These are phyloP conservation scores for Patella ulyssiponensis DNA, from an alignment of 2,888 invertebrate species.

Conservation along the genomic window DNA sequence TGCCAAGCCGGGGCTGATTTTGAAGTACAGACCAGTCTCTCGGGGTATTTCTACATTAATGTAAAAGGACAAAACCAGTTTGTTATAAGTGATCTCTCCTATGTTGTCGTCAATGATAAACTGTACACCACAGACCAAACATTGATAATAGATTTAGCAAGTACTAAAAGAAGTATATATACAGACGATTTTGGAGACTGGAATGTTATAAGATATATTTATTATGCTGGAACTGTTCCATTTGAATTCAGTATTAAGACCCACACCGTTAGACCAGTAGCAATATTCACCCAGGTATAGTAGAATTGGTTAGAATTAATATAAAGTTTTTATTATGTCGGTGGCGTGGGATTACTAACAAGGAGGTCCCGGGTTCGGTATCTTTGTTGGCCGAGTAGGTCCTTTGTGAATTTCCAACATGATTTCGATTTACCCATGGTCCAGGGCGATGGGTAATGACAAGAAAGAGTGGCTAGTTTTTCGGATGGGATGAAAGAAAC, in stretches of 20 bases:
- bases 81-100: background rate
- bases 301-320: no score
- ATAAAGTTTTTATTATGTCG: no score
- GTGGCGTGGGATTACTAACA: no score
- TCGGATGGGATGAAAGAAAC: no score
- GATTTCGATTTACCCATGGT: no score
- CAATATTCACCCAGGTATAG: background rate
- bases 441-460: no score
- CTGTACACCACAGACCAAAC: background rate
- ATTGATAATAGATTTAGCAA: background rate
- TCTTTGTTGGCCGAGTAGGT: no score
- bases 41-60: background rate
- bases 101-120: background rate
- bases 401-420: no score
- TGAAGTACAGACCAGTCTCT: background rate
- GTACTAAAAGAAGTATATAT: background rate
- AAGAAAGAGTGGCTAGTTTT: no score
- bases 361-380: no score
- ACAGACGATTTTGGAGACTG: background rate
- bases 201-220: constrained; percentile 1
- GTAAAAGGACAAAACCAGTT: background rate
- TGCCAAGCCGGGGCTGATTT: background rate
- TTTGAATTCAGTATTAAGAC: constrained; percentile 5
- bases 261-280: background rate
- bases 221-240: background rate